Conservation (phyloP, 2,888 invertebrate species). For the Galeruca laticollis region DNA sequence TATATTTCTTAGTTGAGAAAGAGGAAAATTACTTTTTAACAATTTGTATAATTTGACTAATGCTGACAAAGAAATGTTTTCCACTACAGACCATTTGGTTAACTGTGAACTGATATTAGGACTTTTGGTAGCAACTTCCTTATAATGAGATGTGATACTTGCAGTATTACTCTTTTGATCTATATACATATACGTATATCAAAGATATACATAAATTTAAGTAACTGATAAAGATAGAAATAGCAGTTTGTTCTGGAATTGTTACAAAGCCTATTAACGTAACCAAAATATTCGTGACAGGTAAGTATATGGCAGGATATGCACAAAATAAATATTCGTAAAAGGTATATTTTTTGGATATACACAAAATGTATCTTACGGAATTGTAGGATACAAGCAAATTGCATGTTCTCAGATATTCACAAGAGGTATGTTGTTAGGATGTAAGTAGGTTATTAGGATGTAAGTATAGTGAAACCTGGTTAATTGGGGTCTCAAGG, state of each 20-base stretch:
- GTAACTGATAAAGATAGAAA: too few species aligned
- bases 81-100: slow-evolving; percentile 2
- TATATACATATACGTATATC: too few species aligned
- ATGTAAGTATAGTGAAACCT: too few species aligned
- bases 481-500: too few species aligned
- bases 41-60: not conserved
- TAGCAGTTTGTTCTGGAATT: too few species aligned
- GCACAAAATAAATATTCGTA: not conserved
- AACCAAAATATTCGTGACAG: too few species aligned
- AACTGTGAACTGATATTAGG: not conserved
- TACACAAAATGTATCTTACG: too few species aligned
- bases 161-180: not conserved
- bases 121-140: not conserved
- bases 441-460: too few species aligned
- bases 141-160: not conserved
- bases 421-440: not conserved
- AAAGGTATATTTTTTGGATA: not conserved
- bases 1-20: not conserved
- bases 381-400: too few species aligned
- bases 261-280: too few species aligned
- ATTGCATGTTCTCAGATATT: too few species aligned
- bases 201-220: not conserved
- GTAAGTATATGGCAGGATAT: too few species aligned
- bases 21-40: slow-evolving; percentile 4
- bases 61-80: slow-evolving; percentile 2